A percentile compares a stretch with the other conserved stretches of the same genome.
These are phyloP conservation scores for Microchrysa polita DNA, from an alignment of 2,888 invertebrate species.

Conservation along the genomic window DNA sequence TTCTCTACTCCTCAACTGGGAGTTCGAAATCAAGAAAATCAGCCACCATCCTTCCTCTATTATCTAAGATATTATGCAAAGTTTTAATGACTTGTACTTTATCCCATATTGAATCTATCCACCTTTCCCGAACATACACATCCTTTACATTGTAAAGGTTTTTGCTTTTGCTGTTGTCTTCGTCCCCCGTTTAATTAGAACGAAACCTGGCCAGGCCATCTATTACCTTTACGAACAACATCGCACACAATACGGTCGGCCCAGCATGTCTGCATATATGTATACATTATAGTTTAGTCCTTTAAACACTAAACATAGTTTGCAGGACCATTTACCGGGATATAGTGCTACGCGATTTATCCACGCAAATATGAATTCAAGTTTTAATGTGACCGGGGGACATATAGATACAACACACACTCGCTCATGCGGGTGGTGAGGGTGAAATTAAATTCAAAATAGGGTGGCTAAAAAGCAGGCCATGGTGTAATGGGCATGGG, in stretches of 20 bases:
- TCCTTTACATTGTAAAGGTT: neutral
- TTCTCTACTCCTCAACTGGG: neutral
- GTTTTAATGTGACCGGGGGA: constrained; percentile 23
- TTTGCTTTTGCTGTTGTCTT: too few species aligned
- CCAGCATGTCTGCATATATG: neutral
- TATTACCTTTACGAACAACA: constrained; percentile 36
- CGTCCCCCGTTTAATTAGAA: constrained; percentile 28
- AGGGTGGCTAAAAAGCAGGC: constrained; percentile 11
- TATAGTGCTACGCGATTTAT: constrained; percentile 40
- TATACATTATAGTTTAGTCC: neutral
- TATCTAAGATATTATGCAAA: constrained; percentile 26
- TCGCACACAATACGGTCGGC: constrained; percentile 37
- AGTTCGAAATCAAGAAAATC: neutral
- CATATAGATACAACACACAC: neutral
- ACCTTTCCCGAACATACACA: constrained; percentile 24
- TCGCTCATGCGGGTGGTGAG: too few species aligned
- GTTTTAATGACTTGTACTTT: constrained; percentile 40
- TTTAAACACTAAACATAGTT: constrained; percentile 12
- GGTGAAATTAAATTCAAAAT: constrained; percentile 29
- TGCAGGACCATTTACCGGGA: constrained; percentile 18
- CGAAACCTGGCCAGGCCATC: constrained; percentile 38
- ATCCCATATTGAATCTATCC: constrained; percentile 39
- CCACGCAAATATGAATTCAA: constrained; percentile 42
- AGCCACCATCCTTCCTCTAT: neutral
- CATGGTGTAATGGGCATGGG: neutral